Evolutionary conservation across 2,113 vertebrate species (phyloP).

Genomic region (Platichthys flesus): DNA sequence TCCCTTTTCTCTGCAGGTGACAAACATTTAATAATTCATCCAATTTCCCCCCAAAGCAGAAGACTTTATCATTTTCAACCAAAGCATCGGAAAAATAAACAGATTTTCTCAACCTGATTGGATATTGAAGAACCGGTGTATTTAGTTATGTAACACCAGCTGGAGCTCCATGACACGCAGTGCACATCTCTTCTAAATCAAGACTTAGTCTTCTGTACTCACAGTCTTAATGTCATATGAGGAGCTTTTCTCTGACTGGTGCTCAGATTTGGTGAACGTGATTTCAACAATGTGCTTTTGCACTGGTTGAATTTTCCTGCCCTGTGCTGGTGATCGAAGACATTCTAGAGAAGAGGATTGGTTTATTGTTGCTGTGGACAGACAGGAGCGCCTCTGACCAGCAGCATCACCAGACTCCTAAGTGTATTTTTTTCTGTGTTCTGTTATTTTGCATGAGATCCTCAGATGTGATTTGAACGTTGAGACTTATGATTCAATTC

Average conservation of each 20-base stretch:
- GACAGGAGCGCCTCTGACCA: constrained; percentile 43
- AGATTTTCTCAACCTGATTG: neutral
- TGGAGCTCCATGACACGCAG: neutral
- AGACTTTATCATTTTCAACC: neutral
- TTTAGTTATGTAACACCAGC: neutral
- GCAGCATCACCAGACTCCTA: constrained; percentile 5
- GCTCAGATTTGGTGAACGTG: neutral
- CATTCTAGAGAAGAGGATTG: constrained; percentile 1
- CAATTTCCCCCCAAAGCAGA: neutral
- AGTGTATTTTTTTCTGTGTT: constrained; percentile 19
- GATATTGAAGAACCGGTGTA: neutral
- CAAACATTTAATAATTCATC: neutral
- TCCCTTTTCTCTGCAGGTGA: neutral
- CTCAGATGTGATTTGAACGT: constrained; percentile 5
- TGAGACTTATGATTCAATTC: neutral
- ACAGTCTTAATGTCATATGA: neutral
- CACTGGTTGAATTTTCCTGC: neutral
- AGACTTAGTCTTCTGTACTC: neutral
- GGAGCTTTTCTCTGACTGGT: neutral
- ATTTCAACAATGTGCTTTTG: neutral
- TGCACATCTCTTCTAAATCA: too few relatives aligned
- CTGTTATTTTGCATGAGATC: constrained; percentile 29
- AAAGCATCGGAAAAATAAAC: neutral
- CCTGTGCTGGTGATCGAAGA: neutral
- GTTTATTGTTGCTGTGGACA: constrained; percentile 48